Conservation (phyloP, 2,797 vertebrate genomes). For the Hoplostethus mediterraneus region DNA sequence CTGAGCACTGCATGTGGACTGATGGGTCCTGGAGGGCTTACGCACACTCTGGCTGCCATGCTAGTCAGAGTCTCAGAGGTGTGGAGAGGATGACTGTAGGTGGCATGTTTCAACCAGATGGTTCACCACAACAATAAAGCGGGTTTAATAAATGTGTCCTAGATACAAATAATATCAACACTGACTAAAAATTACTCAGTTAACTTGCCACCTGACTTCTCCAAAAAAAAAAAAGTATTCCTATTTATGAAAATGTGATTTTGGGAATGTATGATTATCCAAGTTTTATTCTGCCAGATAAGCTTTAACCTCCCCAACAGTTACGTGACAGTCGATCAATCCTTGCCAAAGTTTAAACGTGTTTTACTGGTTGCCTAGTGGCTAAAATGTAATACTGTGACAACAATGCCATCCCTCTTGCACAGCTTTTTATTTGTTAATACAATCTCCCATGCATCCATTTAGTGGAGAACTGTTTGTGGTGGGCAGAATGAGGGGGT, state of each 20-base stretch:
- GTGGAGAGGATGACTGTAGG: conserved; percentile 54
- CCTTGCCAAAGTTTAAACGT: conserved; percentile 73
- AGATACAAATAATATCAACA: conserved; percentile 30
- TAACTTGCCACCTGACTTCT: neutral
- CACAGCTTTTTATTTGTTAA: conserved; percentile 65
- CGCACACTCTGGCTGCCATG: conserved; percentile 57
- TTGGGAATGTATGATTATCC: conserved; percentile 17
- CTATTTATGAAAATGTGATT: neutral
- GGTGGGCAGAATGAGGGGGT: conserved; percentile 34
- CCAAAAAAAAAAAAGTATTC: neutral
- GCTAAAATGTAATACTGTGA: conserved; percentile 77
- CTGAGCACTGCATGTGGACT: conserved; percentile 65
- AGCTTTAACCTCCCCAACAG: conserved; percentile 68
- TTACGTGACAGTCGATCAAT: conserved; percentile 70
- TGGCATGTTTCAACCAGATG: conserved; percentile 67
- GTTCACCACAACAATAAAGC: conserved; percentile 49
- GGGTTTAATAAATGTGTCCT: conserved; percentile 46
- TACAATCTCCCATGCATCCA: conserved; percentile 55
- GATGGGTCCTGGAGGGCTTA: conserved; percentile 70
- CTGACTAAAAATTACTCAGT: conserved; percentile 5
- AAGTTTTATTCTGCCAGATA: conserved; percentile 43
- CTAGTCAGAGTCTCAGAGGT: conserved; percentile 63
- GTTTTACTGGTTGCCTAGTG: conserved; percentile 69
- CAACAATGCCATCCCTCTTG: conserved; percentile 70
- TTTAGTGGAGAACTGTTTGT: conserved; percentile 46